phyloP scores from a whole-genome alignment of 2,888 invertebrate species.

The Glyphotaelius pellucidus region DNA sequence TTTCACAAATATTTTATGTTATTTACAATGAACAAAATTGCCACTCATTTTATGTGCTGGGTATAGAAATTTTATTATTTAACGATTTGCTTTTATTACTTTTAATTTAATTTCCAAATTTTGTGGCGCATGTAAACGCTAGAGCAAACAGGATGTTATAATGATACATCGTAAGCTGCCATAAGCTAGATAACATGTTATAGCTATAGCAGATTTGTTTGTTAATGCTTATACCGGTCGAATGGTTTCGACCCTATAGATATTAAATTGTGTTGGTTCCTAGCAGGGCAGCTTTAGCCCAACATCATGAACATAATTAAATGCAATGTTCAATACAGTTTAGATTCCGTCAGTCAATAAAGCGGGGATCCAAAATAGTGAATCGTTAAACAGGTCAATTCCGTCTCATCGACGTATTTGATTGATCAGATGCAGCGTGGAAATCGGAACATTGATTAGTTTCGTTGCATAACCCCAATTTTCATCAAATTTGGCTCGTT shows the following conservation, averaged over 20 bases:
- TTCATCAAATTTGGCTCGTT: background rate
- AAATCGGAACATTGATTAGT: background rate
- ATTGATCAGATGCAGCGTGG: background rate
- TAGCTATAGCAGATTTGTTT: background rate
- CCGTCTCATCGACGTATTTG: background rate
- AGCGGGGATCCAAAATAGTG: background rate
- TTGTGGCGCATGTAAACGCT: too few species aligned
- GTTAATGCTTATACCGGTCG: background rate
- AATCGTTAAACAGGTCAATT: background rate
- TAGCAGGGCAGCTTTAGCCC: background rate
- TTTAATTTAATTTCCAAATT: too few species aligned
- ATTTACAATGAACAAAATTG: too few species aligned
- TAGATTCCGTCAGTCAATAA: background rate
- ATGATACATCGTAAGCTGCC: background rate
- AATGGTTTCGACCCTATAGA: background rate
- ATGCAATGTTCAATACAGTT: background rate
- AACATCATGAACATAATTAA: background rate
- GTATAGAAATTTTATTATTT: too few species aligned
- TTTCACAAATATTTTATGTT: too few species aligned
- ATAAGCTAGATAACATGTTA: background rate
- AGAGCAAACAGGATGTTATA: background rate
- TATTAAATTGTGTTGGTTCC: background rate
- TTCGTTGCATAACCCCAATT: background rate
- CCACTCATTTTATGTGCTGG: too few species aligned
- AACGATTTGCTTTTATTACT: too few species aligned